Percentiles rank a stretch among this genome's conserved stretches.
Evolutionary conservation across 2,888 invertebrate species (phyloP).

Genomic region (Coleophora deauratella): DNA sequence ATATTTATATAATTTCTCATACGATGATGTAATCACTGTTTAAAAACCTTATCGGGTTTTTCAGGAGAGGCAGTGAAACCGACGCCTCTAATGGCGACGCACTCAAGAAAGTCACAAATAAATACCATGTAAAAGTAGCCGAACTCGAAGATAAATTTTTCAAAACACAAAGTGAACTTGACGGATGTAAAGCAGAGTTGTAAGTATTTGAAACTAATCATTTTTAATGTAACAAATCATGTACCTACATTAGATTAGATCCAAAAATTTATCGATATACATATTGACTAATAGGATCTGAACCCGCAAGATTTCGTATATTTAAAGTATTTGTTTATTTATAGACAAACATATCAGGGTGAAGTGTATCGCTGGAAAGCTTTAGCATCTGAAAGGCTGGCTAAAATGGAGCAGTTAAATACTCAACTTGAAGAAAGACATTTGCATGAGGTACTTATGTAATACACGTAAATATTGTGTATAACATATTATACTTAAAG

Average conservation of each 20-base stretch:
- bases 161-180: slow-evolving; percentile 54
- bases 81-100: slow-evolving; percentile 32
- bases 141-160: slow-evolving; percentile 58
- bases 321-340: no score
- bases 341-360: slow-evolving; percentile 43
- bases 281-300: no score
- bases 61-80: slow-evolving; percentile 40
- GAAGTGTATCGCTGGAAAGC: slow-evolving; percentile 77
- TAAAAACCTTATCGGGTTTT: slow-evolving; percentile 23
- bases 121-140: slow-evolving; percentile 56
- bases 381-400: slow-evolving; percentile 78
- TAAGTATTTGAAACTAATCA: slow-evolving; percentile 52
- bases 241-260: neutral
- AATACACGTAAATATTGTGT: neutral
- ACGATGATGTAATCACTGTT: no score
- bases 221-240: slow-evolving; percentile 48
- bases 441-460: slow-evolving; percentile 61
- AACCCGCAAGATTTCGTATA: no score
- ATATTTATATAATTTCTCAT: no score
- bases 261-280: no score
- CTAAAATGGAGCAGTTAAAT: slow-evolving; percentile 77
- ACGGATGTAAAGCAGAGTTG: slow-evolving; percentile 57
- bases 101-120: slow-evolving; percentile 39
- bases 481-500: no score
- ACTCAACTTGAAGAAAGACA: slow-evolving; percentile 77